Base-by-base conservation (phyloP, 2,113 vertebrate genomes). In the Lasiurus cinereus region DNA sequence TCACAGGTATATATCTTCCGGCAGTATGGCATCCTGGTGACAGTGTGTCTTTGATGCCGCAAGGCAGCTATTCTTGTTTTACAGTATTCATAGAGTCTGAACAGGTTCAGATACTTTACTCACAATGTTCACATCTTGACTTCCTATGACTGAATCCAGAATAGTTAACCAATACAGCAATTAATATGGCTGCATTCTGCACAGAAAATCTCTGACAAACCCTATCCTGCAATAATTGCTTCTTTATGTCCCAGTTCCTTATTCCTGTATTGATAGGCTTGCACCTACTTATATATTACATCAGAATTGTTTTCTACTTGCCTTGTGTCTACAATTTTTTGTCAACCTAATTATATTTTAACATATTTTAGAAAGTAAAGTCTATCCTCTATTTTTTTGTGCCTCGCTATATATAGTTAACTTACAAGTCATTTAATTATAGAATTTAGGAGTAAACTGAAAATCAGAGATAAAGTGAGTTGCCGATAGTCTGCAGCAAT, bases 1-100 rank as follows among this genome's bases (percentile, higher is more conserved):
- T 99, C 99, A 98, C 99, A 99, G 99, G 99, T 99, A 99, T 97
- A 97, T 96, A 43, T 93, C 96, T 97, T 96, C 96, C 91, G 83
- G 31, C 5, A 90, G 96, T 95, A 83, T 70, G 96, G 89, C 70
- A 8, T 79, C 67, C 56, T 77, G 84, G 79, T 74, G 67, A 80
- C 66, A 82, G 48, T 39, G 84, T 94, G 91, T 70, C 93, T 95
- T 77, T 56, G 64, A 62, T 3, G 21, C 83, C 82, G 79, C 54
- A 78, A 83, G 59, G 31, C n/a, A 94, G 52, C 62, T 59, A 24
- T 36, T 77, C 62, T 84, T 2, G 70, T 24, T 88, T 52, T 22
- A 31, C 48, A 56, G 6, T 76, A 36, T 36, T 43, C 11, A 39
- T 80, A 73, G 66, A 67, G 52, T 94, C 86, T 69, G 73, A n/a